These are phyloP conservation scores for Stictocephala bisonia DNA, from an alignment of 2,888 invertebrate genomes.

Conservation along the genomic window DNA sequence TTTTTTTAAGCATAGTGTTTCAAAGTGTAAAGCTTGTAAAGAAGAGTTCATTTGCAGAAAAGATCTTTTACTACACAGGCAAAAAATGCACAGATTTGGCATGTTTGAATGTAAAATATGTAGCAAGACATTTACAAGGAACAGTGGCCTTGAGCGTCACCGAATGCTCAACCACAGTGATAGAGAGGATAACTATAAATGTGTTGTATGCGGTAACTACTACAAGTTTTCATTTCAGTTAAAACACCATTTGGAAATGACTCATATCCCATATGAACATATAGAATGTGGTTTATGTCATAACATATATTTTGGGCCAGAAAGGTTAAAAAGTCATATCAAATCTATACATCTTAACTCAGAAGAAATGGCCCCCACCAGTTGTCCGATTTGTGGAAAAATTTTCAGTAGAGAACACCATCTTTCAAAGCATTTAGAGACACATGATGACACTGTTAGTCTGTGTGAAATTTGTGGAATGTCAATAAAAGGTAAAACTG, in stretches of 20 bases:
- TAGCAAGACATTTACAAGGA: too few species aligned
- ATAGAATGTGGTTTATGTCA: neutral
- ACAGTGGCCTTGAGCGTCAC: too few species aligned
- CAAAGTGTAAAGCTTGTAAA: conserved; percentile 11
- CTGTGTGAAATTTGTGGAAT: neutral
- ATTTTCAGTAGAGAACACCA: neutral
- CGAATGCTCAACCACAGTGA: too few species aligned
- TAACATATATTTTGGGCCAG: neutral
- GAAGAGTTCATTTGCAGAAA: neutral
- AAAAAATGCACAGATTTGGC: too few species aligned
- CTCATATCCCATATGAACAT: neutral
- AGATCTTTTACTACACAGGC: too few species aligned
- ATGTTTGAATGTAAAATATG: too few species aligned
- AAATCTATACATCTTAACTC: neutral
- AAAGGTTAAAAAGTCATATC: neutral
- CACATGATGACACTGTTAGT: neutral
- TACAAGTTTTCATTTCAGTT: too few species aligned
- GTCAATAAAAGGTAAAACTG: neutral
- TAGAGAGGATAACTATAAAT: too few species aligned
- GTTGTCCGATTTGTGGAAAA: neutral
- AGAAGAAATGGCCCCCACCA: neutral
- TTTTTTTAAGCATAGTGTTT: neutral
- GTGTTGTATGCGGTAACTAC: too few species aligned
- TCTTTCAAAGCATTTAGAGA: neutral
- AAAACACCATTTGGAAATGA: too few species aligned